These are phyloP conservation scores for Nesometra sesokonis DNA, from an alignment of 35 echinoderm and acorn worm species.

Conservation along the genomic window DNA sequence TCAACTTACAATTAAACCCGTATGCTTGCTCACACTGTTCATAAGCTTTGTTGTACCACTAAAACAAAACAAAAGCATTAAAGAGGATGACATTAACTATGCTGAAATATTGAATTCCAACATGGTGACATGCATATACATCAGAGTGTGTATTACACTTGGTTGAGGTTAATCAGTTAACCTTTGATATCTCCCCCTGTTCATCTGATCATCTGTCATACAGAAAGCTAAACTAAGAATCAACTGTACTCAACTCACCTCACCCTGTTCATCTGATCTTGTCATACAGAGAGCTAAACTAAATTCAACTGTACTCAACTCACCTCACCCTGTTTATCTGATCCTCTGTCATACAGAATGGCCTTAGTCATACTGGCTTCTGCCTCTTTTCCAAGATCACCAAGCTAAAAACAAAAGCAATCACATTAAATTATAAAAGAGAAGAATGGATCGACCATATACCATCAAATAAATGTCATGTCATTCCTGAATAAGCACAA, in stretches of 20 bases:
- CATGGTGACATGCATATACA: background rate
- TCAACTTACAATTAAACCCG: conserved; percentile 83
- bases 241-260: conserved; percentile 30
- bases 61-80: background rate
- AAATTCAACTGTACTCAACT: background rate
- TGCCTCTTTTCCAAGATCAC: conserved; percentile 85
- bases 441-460: too few relatives aligned
- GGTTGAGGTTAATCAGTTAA: too few relatives aligned
- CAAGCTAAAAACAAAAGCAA: too few relatives aligned
- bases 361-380: conserved; percentile 94
- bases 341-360: conserved; percentile 65
- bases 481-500: too few relatives aligned
- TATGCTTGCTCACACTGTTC: conserved; percentile 97
- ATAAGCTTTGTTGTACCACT: conserved; percentile 64
- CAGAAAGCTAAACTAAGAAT: too few relatives aligned
- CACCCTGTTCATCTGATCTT: conserved; percentile 80
- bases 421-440: too few relatives aligned
- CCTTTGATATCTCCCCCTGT: too few relatives aligned
- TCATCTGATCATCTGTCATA: too few relatives aligned
- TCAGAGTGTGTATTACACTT: too few relatives aligned
- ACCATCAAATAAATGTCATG: too few relatives aligned
- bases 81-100: background rate
- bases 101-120: too few relatives aligned
- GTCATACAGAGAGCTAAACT: too few relatives aligned
- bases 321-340: conserved; percentile 77